These are phyloP conservation scores for Centruroides sculpturatus DNA, from an alignment of 1,140 invertebrate genomes.

Conservation along the genomic window DNA sequence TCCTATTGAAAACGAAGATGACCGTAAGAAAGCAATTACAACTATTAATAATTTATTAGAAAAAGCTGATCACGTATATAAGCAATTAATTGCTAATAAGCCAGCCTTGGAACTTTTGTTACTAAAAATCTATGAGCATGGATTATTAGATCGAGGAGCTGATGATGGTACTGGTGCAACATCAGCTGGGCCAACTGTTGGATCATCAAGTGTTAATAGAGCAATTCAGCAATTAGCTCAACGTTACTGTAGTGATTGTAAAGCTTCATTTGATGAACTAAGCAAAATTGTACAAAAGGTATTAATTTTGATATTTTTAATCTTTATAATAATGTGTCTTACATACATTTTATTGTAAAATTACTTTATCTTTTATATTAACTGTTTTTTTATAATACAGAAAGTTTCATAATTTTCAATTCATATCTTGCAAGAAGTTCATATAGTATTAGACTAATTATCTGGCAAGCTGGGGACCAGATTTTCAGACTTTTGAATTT, in stretches of 20 bases:
- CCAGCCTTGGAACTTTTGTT: conserved; percentile 72
- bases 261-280: conserved; percentile 85
- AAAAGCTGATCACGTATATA: conserved; percentile 86
- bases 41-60: conserved; percentile 80
- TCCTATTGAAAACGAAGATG: conserved; percentile 92
- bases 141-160: conserved; percentile 41
- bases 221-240: conserved; percentile 52
- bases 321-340: neutral
- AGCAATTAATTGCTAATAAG: conserved; percentile 70
- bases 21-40: conserved; percentile 83
- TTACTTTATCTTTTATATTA: too few species aligned
- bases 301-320: neutral
- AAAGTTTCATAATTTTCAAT: too few species aligned
- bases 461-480: too few species aligned
- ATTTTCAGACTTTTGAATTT: too few species aligned
- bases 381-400: too few species aligned
- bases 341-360: too few species aligned
- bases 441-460: too few species aligned
- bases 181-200: conserved; percentile 20
- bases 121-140: conserved; percentile 57
- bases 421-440: too few species aligned
- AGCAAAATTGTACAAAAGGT: conserved; percentile 80
- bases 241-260: conserved; percentile 89
- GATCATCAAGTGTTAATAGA: conserved; percentile 37
- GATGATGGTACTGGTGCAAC: conserved; percentile 35